phyloP scores from a whole-genome alignment of 64 coral and sea anemone species.

The Montipora capricornis region DNA sequence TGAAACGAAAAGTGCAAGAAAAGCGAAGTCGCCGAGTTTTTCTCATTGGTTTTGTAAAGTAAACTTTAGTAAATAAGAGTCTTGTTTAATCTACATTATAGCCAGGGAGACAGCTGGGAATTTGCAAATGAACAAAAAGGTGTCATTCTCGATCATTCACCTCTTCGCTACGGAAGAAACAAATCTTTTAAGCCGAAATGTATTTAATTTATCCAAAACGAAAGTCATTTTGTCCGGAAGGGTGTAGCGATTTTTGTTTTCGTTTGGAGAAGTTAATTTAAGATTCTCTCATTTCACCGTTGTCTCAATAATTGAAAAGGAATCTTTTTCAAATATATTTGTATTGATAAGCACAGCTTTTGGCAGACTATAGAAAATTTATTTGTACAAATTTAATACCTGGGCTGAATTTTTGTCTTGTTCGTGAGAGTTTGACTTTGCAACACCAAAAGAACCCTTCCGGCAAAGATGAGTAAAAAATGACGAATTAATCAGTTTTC shows the following conservation, averaged over 20 bases:
- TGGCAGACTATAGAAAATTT: not conserved
- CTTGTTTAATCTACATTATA: slow-evolving; percentile 25
- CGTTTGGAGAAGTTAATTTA: not conserved
- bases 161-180: slow-evolving; percentile 13
- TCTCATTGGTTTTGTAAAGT: not conserved
- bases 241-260: slow-evolving; percentile 21
- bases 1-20: not conserved
- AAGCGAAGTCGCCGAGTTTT: not conserved
- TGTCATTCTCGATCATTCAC: not conserved
- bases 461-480: slow-evolving; percentile 41
- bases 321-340: not conserved
- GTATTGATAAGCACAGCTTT: slow-evolving; percentile 13
- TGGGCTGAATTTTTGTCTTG: not conserved
- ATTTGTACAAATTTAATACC: not conserved
- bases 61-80: not conserved
- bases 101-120: slow-evolving; percentile 1
- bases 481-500: slow-evolving; percentile 37
- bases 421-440: slow-evolving; percentile 23
- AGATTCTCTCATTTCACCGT: not conserved
- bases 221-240: slow-evolving; percentile 36
- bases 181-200: slow-evolving; percentile 14
- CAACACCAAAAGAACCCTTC: slow-evolving; percentile 15
- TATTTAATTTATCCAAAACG: slow-evolving; percentile 24
- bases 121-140: slow-evolving; percentile 8
- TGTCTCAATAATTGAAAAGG: not conserved